These are phyloP conservation scores for Drosophila punjabiensis DNA, from an alignment of 1,140 invertebrate genomes.

Conservation along the genomic window DNA sequence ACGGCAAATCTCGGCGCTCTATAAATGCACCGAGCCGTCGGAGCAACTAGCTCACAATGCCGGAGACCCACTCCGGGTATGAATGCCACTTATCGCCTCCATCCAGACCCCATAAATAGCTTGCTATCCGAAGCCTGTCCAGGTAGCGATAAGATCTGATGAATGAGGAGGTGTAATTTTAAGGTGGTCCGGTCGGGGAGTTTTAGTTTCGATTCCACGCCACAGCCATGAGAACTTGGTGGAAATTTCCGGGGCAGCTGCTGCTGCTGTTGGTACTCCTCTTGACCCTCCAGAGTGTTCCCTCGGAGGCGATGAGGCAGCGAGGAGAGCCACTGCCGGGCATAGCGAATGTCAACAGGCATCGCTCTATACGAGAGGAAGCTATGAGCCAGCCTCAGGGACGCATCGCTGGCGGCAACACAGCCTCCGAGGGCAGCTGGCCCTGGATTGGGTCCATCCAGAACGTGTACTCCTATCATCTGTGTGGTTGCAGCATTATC, in stretches of 20 bases:
- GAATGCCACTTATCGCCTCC: slow-evolving; percentile 52
- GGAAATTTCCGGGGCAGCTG: slow-evolving; percentile 21
- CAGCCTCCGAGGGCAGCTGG: slow-evolving; percentile 72
- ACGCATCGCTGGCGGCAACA: slow-evolving; percentile 84
- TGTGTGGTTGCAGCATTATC: slow-evolving; percentile 85
- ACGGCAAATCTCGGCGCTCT: slow-evolving; percentile 54
- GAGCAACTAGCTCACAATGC: slow-evolving; percentile 29
- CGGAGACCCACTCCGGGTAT: slow-evolving; percentile 8
- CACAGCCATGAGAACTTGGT: slow-evolving; percentile 57
- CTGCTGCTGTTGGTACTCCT: neutral
- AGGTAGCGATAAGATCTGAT: slow-evolving; percentile 44
- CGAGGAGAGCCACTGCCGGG: slow-evolving; percentile 40
- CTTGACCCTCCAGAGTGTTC: neutral
- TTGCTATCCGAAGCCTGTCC: slow-evolving; percentile 34
- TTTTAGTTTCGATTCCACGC: slow-evolving; percentile 63
- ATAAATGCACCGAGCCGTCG: slow-evolving; percentile 42
- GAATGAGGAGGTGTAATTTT: slow-evolving; percentile 58
- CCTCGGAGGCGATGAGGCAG: slow-evolving; percentile 38
- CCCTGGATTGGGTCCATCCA: slow-evolving; percentile 85
- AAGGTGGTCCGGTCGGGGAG: neutral
- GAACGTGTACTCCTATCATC: slow-evolving; percentile 65
- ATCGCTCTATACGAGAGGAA: neutral
- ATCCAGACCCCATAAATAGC: slow-evolving; percentile 33
- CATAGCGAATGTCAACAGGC: slow-evolving; percentile 15
- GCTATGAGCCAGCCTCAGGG: slow-evolving; percentile 7